These are phyloP conservation scores for Aphelenchoides avenae DNA, from an alignment of 1,140 invertebrate genomes.

Conservation along the genomic window DNA sequence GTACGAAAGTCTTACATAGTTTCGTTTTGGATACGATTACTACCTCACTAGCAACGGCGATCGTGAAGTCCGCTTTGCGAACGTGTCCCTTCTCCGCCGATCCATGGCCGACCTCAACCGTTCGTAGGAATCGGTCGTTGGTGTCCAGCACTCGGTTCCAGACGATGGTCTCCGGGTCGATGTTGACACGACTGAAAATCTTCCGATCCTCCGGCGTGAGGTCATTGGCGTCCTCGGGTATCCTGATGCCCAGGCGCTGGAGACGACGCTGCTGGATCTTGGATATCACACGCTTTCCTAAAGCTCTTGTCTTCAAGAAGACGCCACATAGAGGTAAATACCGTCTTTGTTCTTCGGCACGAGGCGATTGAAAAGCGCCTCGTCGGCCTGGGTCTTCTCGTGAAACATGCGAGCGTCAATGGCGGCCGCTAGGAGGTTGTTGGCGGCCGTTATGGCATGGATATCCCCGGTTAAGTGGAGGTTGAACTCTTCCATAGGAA, in stretches of 20 bases:
- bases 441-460: slow-evolving; percentile 91
- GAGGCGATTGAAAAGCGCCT: slow-evolving; percentile 77
- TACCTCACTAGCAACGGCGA: slow-evolving; percentile 85
- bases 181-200: slow-evolving; percentile 79
- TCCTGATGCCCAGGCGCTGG: slow-evolving; percentile 67
- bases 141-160: slow-evolving; percentile 94
- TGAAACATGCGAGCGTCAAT: slow-evolving; percentile 91
- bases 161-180: slow-evolving; percentile 76
- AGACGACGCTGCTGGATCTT: slow-evolving; percentile 49
- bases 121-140: slow-evolving; percentile 91
- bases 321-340: no score
- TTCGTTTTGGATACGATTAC: no score
- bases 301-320: no score
- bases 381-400: slow-evolving; percentile 80
- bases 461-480: slow-evolving; percentile 97
- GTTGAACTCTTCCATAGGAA: slow-evolving; percentile 99
- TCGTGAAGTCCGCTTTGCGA: slow-evolving; percentile 76
- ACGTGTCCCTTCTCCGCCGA: slow-evolving; percentile 84
- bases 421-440: slow-evolving; percentile 85
- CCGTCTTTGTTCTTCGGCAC: slow-evolving; percentile 74
- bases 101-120: slow-evolving; percentile 87
- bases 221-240: slow-evolving; percentile 82
- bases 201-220: slow-evolving; percentile 75
- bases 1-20: no score
- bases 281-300: slow-evolving; percentile 44